phyloP scores from a whole-genome alignment of 1,140 invertebrate species.

The Luehdorfia chinensis region DNA sequence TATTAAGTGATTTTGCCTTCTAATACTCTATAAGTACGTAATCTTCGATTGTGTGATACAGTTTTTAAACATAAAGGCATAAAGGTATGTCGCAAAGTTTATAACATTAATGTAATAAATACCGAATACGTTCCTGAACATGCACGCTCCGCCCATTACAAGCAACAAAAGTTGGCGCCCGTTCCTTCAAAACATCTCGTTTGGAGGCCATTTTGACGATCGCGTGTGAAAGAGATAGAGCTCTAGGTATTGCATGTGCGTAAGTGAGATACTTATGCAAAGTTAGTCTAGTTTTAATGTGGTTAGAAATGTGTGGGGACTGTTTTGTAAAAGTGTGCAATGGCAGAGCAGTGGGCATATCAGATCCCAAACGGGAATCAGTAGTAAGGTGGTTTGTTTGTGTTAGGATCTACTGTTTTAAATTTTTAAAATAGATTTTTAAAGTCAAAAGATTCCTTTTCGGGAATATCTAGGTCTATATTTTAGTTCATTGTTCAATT shows the following conservation, averaged over 20 bases:
- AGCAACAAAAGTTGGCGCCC: conserved; percentile 70
- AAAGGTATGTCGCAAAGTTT: too few species aligned
- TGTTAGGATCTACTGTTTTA: conserved; percentile 1
- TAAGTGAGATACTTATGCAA: conserved; percentile 74
- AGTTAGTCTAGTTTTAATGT: conserved; percentile 71
- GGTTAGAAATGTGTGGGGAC: conserved; percentile 48
- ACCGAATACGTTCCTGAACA: conserved; percentile 49
- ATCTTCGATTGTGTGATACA: too few species aligned
- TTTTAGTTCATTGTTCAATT: too few species aligned
- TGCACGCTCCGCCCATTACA: conserved; percentile 73
- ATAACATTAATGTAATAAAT: too few species aligned
- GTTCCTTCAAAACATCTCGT: conserved; percentile 76
- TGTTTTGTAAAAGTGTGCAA: conserved; percentile 35
- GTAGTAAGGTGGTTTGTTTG: conserved; percentile 1
- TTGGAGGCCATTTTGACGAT: conserved; percentile 76
- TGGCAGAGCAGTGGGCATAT: conserved; percentile 3
- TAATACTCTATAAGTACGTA: too few species aligned
- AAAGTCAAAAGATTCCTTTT: too few species aligned
- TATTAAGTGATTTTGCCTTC: too few species aligned
- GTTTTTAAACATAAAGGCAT: too few species aligned
- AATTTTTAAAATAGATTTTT: neutral
- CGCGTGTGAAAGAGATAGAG: conserved; percentile 57
- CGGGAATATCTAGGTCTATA: too few species aligned
- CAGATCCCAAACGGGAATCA: conserved; percentile 7
- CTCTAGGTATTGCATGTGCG: conserved; percentile 40